A percentile compares a stretch with the other conserved stretches of the same genome.
phyloP scores from a whole-genome alignment of 2,888 invertebrate species.

The Trachelus stipa region DNA sequence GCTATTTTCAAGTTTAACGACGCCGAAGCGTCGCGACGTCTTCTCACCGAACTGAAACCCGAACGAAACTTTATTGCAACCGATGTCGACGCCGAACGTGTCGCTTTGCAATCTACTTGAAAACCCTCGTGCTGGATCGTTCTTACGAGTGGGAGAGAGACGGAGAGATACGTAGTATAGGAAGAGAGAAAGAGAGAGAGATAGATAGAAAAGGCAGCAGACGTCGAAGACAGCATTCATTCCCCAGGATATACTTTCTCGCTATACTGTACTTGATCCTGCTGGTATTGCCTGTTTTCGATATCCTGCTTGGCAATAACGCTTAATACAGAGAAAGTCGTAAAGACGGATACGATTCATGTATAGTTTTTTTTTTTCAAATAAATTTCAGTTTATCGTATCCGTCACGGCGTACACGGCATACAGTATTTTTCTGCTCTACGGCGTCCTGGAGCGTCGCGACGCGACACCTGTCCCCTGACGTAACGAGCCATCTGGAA shows the following conservation, averaged over 20 bases:
- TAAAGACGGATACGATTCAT: not conserved
- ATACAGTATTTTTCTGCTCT: not conserved
- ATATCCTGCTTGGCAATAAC: not conserved
- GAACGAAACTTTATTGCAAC: not conserved
- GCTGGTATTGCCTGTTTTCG: not conserved
- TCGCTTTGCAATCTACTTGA: not conserved
- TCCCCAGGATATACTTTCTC: not conserved
- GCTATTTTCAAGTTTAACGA: not conserved
- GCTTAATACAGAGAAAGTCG: not conserved
- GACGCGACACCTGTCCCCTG: not conserved
- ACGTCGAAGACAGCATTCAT: not conserved
- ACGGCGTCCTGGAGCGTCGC: not conserved
- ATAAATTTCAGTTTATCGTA: not conserved
- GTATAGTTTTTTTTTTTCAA: not conserved
- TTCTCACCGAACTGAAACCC: not conserved
- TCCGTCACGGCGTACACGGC: not conserved
- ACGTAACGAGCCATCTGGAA: not conserved
- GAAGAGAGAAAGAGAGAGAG: not conserved
- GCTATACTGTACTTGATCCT: not conserved
- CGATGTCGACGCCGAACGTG: not conserved
- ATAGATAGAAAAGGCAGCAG: not conserved
- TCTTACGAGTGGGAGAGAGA: not conserved
- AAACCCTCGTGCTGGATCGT: too few relatives aligned
- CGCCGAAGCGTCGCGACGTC: not conserved
- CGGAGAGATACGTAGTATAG: not conserved